Evolutionary conservation across 2,113 vertebrate genomes (phyloP), one percentile per base, ranked within the genome.

Genomic region (Muntiacus muntjak): DNA sequence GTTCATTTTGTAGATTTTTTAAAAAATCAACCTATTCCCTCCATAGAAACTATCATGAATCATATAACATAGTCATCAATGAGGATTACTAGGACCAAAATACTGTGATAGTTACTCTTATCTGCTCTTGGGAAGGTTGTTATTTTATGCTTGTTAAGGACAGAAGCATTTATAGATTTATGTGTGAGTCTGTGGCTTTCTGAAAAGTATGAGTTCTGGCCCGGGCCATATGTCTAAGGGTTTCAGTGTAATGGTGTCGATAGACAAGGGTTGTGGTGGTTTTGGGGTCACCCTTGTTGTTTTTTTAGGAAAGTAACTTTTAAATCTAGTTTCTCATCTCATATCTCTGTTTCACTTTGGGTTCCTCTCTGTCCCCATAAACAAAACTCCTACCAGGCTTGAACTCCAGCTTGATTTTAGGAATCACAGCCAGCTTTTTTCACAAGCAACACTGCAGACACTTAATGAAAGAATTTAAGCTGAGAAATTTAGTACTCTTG

Each of bases 381-480:
- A 86, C 47, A 93, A 93, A 97, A 96, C n/a, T 78, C 67, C 47
- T 57, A 33, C 30, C 11, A 23, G 71, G 50, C 30, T 62, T 81
- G 87, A 92, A 52, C 13, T 96, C n/a, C 40, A 84, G 60, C 28
- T 96, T 28, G 2, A 17, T 86, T 58, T 89, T 91, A 96, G 79
- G 43, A 91, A 91, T 43, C 43, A 47, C 6, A 45, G 58, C 71
- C 94, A 91, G 3, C 13, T 74, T 50, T 83, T 64, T 62, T 93
- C 13, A 82, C 19, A 85, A 93, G 67, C 19, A 52, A 43, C 67
- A 89, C 55, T 55, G 17, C 16, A 91, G 67, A 60, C 58, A 89
- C 74, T 94, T 94, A 91, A 90, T 84, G 47, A 92, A 95, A 83
- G 40, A 89, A 78, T 71, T 88, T 91, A 97, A 89, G 40, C 79